Percentiles rank a stretch among this genome's conserved stretches.
Conservation (phyloP, 2,888 invertebrate species). For the Lottia scabra region DNA sequence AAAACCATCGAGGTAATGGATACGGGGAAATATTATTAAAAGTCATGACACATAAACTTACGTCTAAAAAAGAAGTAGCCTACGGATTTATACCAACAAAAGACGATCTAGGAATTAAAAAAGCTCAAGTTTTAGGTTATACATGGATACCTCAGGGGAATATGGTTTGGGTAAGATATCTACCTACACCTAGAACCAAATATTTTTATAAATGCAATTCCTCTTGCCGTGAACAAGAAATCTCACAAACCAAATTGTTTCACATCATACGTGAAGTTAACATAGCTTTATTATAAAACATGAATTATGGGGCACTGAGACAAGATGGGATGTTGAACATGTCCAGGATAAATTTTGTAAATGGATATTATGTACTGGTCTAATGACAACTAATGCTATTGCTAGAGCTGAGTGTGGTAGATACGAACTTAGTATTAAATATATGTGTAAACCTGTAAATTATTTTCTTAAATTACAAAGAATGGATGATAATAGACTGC, state of each 20-base stretch:
- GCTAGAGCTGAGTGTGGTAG: no score
- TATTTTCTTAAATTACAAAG: no score
- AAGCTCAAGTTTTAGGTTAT: slow-evolving; percentile 49
- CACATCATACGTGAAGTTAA: not conserved
- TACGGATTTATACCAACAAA: slow-evolving; percentile 56
- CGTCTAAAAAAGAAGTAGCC: slow-evolving; percentile 47
- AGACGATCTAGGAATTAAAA: slow-evolving; percentile 46
- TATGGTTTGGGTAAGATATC: slow-evolving; percentile 54
- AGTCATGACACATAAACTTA: slow-evolving; percentile 48
- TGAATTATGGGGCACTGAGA: no score
- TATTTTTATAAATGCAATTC: slow-evolving; percentile 17
- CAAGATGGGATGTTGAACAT: no score
- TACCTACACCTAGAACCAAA: slow-evolving; percentile 21
- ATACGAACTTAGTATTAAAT: no score
- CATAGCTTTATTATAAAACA: no score
- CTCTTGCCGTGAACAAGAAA: slow-evolving; percentile 10
- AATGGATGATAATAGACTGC: no score
- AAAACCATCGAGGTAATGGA: slow-evolving; percentile 47
- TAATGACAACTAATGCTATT: no score
- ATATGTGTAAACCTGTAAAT: no score
- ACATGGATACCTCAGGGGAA: slow-evolving; percentile 61
- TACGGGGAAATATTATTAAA: slow-evolving; percentile 52
- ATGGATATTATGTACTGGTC: no score
- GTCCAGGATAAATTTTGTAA: no score
- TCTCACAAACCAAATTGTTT: slow-evolving; percentile 6